A percentile compares a stretch with the other conserved stretches of the same genome.
These are phyloP conservation scores for Micronisus gabar DNA, from an alignment of 2,113 vertebrate species.

Conservation along the genomic window DNA sequence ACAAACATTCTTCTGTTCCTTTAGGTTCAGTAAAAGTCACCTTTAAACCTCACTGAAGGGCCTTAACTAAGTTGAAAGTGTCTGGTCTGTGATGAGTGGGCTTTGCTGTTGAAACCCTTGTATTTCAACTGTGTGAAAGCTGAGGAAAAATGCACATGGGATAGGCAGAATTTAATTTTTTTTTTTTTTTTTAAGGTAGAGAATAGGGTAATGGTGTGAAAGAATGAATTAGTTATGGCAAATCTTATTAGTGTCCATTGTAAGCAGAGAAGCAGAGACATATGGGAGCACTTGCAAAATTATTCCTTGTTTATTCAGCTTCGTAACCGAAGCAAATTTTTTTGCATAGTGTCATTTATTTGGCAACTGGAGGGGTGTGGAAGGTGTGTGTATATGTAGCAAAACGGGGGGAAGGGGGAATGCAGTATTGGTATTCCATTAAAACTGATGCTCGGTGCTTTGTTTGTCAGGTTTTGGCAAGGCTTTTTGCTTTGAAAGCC, in stretches of 20 bases:
- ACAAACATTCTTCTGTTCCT: background rate
- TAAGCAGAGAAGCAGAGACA: slow-evolving; percentile 65
- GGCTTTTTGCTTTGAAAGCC: slow-evolving; percentile 59
- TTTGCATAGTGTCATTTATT: slow-evolving; percentile 70
- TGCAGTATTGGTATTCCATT: slow-evolving; percentile 36
- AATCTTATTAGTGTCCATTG: slow-evolving; percentile 76
- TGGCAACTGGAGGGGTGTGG: slow-evolving; percentile 64
- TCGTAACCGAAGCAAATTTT: slow-evolving; percentile 69
- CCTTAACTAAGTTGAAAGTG: background rate
- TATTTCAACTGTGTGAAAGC: slow-evolving; percentile 39
- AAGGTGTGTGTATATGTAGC: slow-evolving; percentile 42
- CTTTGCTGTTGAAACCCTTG: background rate
- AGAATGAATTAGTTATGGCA: slow-evolving; percentile 78
- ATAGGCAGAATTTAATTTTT: background rate
- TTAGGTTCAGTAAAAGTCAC: background rate
- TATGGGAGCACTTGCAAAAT: slow-evolving; percentile 73
- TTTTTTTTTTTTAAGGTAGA: background rate
- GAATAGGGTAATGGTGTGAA: slow-evolving; percentile 63
- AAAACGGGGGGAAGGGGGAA: background rate
- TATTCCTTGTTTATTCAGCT: slow-evolving; percentile 72
- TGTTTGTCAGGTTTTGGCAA: slow-evolving; percentile 61
- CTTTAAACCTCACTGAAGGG: background rate
- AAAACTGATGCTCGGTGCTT: slow-evolving; percentile 28
- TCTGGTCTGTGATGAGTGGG: background rate
- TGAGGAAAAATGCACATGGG: slow-evolving; percentile 12